Conservation (phyloP, 2,888 invertebrate genomes). For the Taphrorychus bicolor region DNA sequence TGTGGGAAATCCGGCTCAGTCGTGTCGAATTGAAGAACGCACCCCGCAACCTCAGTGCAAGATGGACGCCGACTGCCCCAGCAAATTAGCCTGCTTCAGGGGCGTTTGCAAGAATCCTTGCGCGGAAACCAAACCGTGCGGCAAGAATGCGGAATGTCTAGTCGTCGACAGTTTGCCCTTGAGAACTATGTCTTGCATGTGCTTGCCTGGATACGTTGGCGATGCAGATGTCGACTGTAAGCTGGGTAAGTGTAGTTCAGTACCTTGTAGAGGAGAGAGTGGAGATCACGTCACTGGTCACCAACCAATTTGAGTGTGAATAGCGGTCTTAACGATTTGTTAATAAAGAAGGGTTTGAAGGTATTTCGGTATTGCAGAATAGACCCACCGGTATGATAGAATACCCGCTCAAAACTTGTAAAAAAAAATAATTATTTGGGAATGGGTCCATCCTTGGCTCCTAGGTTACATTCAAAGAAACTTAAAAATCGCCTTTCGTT, state of each 20-base stretch:
- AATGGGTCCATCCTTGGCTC: no score
- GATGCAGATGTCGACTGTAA: slow-evolving; percentile 86
- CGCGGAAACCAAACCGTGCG: slow-evolving; percentile 77
- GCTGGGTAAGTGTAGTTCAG: slow-evolving; percentile 74
- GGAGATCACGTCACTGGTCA: no score
- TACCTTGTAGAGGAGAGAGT: no score
- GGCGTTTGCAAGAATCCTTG: slow-evolving; percentile 85
- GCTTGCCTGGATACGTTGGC: slow-evolving; percentile 81
- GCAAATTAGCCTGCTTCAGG: slow-evolving; percentile 82
- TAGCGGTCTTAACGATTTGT: no score
- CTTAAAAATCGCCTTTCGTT: no score
- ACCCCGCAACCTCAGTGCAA: slow-evolving; percentile 71
- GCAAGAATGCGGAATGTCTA: slow-evolving; percentile 79
- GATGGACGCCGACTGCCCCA: slow-evolving; percentile 85
- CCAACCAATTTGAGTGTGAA: no score
- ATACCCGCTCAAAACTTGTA: no score
- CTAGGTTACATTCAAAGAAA: no score
- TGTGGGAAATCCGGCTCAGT: slow-evolving; percentile 75
- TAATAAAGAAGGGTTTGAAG: no score
- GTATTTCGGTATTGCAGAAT: no score
- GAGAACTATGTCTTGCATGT: slow-evolving; percentile 88
- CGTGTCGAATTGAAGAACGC: slow-evolving; percentile 68
- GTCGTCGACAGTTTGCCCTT: slow-evolving; percentile 87
- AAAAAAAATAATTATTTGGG: no score
- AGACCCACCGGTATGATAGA: no score